phyloP scores from a whole-genome alignment of 2,797 vertebrate genomes.

The Hypotaenidia philippensis region DNA sequence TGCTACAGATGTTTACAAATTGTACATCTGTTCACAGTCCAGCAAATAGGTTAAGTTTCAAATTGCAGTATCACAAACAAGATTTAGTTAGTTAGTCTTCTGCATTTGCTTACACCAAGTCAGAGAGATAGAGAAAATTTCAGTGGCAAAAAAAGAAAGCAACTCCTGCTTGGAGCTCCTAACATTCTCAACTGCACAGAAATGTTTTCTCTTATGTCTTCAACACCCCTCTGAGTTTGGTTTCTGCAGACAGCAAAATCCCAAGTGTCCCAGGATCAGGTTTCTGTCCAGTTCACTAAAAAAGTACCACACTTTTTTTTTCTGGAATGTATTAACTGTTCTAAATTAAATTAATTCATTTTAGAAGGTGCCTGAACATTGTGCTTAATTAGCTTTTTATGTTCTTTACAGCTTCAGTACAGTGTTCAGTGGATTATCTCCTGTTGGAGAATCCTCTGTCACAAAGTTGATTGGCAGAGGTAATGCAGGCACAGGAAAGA shows the following conservation, averaged over 20 bases:
- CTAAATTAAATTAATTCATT: background rate
- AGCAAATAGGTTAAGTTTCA: background rate
- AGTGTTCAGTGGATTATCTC: background rate
- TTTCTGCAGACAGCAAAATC: background rate
- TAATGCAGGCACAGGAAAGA: background rate
- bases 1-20: background rate
- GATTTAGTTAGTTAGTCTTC: background rate
- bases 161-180: background rate
- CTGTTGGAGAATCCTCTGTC: background rate
- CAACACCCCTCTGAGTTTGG: background rate
- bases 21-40: background rate
- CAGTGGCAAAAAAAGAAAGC: background rate
- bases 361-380: background rate
- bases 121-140: background rate
- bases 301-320: fast-evolving
- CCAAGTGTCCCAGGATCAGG: background rate
- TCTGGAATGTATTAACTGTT: background rate
- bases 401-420: background rate
- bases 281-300: background rate
- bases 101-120: background rate
- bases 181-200: background rate
- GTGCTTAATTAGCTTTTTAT: background rate
- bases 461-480: background rate
- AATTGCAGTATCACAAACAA: background rate
- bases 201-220: background rate